Evolutionary conservation across 2,113 vertebrate genomes (phyloP), one percentile per base, ranked within the genome.

Genomic region (Stegastes partitus): DNA sequence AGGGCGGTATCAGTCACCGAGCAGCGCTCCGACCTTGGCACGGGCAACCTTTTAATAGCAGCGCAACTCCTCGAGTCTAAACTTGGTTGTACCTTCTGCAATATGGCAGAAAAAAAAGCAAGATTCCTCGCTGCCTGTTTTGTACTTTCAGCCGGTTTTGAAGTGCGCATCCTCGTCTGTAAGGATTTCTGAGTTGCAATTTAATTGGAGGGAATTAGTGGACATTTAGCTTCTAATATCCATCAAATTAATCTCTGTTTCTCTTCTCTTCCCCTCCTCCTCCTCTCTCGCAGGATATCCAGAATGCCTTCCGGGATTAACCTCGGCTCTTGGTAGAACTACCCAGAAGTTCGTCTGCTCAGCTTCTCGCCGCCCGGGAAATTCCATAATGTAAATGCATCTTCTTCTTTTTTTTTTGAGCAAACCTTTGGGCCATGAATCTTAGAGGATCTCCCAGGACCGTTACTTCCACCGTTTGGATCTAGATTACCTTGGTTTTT

Each of bases 371-470:
- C 28, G 50, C 50, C 28, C 57, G 83, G 87, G 72, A 70, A 70
- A 82, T 91, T 94, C 93, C 95, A 98, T 90, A 90, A 99, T 98
- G 96, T 98, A 95, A 98, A 96, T 94, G 64, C 34, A 79, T 83
- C 79, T 79, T 16, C 90, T 93, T 93, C 80, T 89, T 76, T 51
- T 62, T 39, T 89, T 92, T 87, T 77, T 87, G 9, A 5, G 57
- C 5, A 73, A 87, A 91, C 88, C 92, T 92, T 79, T 77, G 67
- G 89, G 93, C 86, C 95, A 93, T 99, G 97, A 95, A 93, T 92
- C 92, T 92, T 91, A 90, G 86, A 94, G 91, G 85, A 87, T 78
- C 92, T 88, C 84, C 93, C 77, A 55, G 95, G 96, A 96, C 94
- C 89, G 76, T 87, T 63, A 84, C 50, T 59, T 55, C 93, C 88